phyloP scores from a whole-genome alignment of 2,113 vertebrate species.

The Mormoops blainvillei region DNA sequence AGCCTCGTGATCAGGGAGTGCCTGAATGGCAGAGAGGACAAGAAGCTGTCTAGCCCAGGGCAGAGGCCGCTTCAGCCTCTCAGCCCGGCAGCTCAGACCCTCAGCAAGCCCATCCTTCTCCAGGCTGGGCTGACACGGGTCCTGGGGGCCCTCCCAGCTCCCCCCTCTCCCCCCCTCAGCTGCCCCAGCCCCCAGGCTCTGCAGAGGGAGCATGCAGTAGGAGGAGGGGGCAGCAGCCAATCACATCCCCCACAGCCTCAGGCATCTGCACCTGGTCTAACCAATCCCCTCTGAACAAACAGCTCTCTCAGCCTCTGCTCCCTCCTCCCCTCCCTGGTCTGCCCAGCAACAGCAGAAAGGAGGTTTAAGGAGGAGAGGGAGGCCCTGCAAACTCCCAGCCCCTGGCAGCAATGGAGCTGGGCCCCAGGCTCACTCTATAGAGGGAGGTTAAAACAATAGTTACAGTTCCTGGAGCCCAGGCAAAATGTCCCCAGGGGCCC shows the following conservation, averaged over 20 bases:
- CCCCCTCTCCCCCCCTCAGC: not conserved
- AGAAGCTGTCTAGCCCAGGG: not conserved
- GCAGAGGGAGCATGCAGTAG: not conserved
- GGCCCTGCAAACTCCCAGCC: slow-evolving; percentile 52
- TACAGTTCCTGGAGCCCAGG: slow-evolving; percentile 56
- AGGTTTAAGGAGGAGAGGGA: slow-evolving; percentile 41
- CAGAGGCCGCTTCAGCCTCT: not conserved
- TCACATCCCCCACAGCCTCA: slow-evolving; percentile 32
- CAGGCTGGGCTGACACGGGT: not conserved
- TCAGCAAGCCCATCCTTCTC: not conserved
- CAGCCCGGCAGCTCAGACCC: not conserved
- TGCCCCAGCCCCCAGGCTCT: not conserved
- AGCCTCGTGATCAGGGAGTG: not conserved
- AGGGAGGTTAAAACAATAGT: slow-evolving; percentile 65
- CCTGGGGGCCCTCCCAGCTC: not conserved
- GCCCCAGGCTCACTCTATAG: slow-evolving; percentile 40
- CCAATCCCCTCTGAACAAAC: slow-evolving; percentile 46
- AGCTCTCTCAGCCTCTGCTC: slow-evolving; percentile 24
- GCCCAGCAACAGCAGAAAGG: slow-evolving; percentile 63
- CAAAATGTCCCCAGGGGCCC: slow-evolving; percentile 40
- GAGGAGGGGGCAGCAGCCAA: slow-evolving; percentile 8
- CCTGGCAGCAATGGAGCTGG: slow-evolving; percentile 48
- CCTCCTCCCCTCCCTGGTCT: slow-evolving; percentile 50
- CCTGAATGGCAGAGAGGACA: not conserved
- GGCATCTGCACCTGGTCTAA: slow-evolving; percentile 52